Percentiles rank a stretch among this genome's conserved stretches.
phyloP scores from a whole-genome alignment of 2,797 vertebrate genomes.

The Chrysocyon brachyurus region DNA sequence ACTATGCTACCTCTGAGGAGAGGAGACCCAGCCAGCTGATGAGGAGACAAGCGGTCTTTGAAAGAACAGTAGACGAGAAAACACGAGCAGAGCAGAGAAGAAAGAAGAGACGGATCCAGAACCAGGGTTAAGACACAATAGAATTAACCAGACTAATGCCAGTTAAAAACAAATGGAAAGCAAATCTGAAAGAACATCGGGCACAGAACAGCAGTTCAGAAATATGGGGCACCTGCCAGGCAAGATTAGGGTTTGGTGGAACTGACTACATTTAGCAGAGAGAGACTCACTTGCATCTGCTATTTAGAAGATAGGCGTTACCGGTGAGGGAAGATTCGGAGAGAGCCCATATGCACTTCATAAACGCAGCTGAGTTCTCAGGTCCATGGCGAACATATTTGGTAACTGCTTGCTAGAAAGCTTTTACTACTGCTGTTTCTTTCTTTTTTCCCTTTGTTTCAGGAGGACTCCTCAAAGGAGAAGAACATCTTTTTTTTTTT shows the following conservation, averaged over 20 bases:
- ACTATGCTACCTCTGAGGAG: not conserved
- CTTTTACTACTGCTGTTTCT: not conserved
- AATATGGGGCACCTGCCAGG: not conserved
- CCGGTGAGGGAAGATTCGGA: constrained; percentile 24
- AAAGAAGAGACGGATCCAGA: not conserved
- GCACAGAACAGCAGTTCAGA: not conserved
- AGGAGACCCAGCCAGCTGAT: not conserved
- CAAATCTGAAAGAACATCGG: not conserved
- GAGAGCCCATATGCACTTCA: not conserved
- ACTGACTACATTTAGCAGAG: not conserved
- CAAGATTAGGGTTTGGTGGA: not conserved
- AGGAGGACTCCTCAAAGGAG: not conserved
- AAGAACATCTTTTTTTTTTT: not conserved
- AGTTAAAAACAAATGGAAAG: constrained; percentile 12
- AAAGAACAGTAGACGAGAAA: not conserved
- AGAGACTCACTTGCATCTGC: not conserved
- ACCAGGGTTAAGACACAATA: not conserved
- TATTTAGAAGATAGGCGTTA: constrained; percentile 14
- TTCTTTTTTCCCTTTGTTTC: not conserved
- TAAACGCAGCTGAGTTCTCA: not conserved
- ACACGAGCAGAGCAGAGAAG: not conserved
- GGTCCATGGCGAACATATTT: not conserved
- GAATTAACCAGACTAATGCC: not conserved
- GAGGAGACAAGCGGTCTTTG: not conserved
- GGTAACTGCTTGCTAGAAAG: not conserved